Evolutionary conservation across 2,888 invertebrate genomes (phyloP).

Genomic region (Carcina quercana): DNA sequence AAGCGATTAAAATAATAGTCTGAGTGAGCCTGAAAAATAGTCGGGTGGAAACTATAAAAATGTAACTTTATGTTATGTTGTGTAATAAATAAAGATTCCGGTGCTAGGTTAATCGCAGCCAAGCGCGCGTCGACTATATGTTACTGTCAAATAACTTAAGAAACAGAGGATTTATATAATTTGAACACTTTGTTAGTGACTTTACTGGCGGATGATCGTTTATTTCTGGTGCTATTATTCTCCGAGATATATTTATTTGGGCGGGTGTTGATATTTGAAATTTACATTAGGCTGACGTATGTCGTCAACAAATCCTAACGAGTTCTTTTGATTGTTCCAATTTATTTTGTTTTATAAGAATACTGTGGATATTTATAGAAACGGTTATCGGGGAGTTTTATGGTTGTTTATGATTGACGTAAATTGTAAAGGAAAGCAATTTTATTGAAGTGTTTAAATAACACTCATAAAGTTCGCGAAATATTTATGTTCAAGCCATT

Average conservation of each 20-base stretch:
- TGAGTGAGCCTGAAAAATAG: constrained; percentile 37
- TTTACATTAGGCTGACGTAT: constrained; percentile 8
- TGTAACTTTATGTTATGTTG: constrained; percentile 26
- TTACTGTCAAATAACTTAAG: constrained; percentile 61
- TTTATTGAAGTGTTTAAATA: too few species aligned
- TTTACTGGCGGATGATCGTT: constrained; percentile 30
- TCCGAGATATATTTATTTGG: constrained; percentile 26
- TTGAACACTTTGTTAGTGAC: constrained; percentile 49
- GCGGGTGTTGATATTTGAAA: constrained; percentile 18
- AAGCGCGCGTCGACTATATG: constrained; percentile 39
- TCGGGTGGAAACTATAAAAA: constrained; percentile 35
- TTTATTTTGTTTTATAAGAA: not conserved
- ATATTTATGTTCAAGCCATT: too few species aligned
- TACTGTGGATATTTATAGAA: too few species aligned
- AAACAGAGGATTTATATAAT: constrained; percentile 51
- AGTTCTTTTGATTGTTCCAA: not conserved
- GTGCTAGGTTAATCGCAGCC: constrained; percentile 28
- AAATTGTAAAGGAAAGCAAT: too few species aligned
- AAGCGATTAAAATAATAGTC: constrained; percentile 37
- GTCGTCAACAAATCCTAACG: constrained; percentile 6
- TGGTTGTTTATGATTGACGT: too few species aligned
- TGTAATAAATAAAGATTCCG: constrained; percentile 18
- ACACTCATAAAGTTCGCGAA: too few species aligned
- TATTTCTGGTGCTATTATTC: constrained; percentile 36
- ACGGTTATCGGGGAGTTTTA: too few species aligned